These are phyloP conservation scores for Marcusenius ussheri DNA, from an alignment of 2,113 vertebrate genomes.

Conservation along the genomic window DNA sequence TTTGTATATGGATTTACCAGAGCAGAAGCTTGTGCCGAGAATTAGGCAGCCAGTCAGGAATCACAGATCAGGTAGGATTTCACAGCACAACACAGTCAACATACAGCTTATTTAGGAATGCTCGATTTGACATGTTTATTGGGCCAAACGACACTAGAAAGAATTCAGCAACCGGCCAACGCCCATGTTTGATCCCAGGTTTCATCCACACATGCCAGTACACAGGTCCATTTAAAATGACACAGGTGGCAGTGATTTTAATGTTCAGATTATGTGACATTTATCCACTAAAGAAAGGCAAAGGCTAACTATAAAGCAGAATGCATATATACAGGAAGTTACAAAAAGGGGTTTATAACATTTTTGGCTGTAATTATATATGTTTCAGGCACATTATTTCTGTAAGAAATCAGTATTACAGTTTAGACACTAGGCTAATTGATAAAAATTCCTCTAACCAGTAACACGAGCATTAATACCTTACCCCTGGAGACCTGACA, in stretches of 20 bases:
- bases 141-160: not conserved
- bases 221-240: not conserved
- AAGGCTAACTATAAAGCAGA: not conserved
- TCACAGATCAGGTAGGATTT: not conserved
- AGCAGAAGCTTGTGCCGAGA: not conserved
- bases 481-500: not conserved
- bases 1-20: not conserved
- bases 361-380: not conserved
- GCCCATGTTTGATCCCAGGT: not conserved
- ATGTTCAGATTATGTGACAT: not conserved
- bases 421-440: not conserved
- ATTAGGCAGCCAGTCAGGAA: not conserved
- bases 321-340: not conserved
- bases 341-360: not conserved
- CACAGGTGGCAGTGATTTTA: not conserved
- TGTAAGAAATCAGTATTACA: not conserved
- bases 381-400: not conserved
- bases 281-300: not conserved
- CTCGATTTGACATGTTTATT: not conserved
- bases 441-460: not conserved
- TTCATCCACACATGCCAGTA: not conserved
- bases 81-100: not conserved
- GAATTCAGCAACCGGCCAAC: not conserved
- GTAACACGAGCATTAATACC: not conserved
- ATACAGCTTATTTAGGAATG: not conserved